Base-by-base conservation (phyloP, 1,140 invertebrate species). In the Lerema accius region DNA sequence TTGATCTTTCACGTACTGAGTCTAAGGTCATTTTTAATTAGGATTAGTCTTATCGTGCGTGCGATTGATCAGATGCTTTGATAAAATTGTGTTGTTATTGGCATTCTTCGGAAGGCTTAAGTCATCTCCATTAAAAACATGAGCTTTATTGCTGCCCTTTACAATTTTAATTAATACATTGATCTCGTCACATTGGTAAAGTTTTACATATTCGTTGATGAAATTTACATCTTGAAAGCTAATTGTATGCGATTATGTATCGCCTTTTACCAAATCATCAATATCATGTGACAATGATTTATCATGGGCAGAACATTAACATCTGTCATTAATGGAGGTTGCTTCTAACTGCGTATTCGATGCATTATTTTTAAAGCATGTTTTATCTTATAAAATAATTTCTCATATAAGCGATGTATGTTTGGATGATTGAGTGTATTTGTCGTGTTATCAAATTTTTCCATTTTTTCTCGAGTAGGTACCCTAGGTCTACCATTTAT, bases 401-500 rank as follows among this genome's bases (percentile, higher is more conserved):
- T 40, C 48, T 37, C 55, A 61, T 65, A 58, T 64, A 53, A 58
- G 46, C 65, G 76, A 73, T 67, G 84, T 81, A 75, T 83, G 86
- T 82, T 68, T 80, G 86, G 55, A 75, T 77, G 85, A 74, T 76
- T 86, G 84, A 77, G 72, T 78, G 69, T 59, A 67, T 68, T 64
- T 69, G 66, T 76, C 66, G 69, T 76, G 65, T 83, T 82, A 73
- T 76, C 68, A 63, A 56, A 74, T n/a, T 59, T 68, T 70, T 69
- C 66, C 73, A 63, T 76, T 69, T 69, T 79, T 80, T 72, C 63
- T 74, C 73, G 63, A 71, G 73, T 82, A 76, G 74, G 67, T 71
- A 76, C 70, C 67, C 32, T 78, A 70, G 68, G 74, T 80, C 73
- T 78, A 70, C 72, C 71, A 65, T 61, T 77, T 76, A 76, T 78